Evolutionary conservation across 2,888 invertebrate species (phyloP).

Genomic region (Geophilus truncorum): DNA sequence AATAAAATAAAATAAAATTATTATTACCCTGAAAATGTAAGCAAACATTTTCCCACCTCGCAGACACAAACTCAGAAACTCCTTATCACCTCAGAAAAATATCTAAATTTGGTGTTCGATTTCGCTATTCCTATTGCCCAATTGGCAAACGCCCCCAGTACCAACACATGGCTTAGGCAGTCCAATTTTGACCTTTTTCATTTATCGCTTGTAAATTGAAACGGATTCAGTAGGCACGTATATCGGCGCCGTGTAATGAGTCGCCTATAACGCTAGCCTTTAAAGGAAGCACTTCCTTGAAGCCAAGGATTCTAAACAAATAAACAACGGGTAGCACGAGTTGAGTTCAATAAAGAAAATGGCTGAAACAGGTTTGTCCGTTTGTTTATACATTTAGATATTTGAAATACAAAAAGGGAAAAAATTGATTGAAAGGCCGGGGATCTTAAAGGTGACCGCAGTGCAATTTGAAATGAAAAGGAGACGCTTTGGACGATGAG

Average conservation of each 20-base stretch:
- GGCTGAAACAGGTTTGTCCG: not conserved
- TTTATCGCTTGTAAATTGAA: not conserved
- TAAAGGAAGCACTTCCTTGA: slow-evolving; percentile 25
- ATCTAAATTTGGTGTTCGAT: not conserved
- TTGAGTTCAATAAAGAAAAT: slow-evolving; percentile 10
- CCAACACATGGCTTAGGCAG: not conserved
- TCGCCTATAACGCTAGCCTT: not conserved
- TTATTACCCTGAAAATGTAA: too few species aligned
- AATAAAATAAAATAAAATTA: too few species aligned
- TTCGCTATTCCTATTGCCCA: not conserved
- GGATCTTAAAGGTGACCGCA: not conserved
- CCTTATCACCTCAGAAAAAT: not conserved
- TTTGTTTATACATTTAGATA: not conserved
- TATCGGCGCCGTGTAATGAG: not conserved
- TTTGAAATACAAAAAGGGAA: not conserved
- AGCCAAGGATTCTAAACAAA: slow-evolving; percentile 6
- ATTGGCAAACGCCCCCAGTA: not conserved
- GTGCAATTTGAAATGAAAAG: not conserved
- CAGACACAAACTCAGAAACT: too few species aligned
- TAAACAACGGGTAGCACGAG: not conserved
- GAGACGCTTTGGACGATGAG: not conserved
- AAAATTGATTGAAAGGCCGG: not conserved
- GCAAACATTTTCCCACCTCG: too few species aligned
- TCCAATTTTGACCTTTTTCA: not conserved
- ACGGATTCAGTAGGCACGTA: not conserved